phyloP scores from a whole-genome alignment of 2,797 vertebrate species.

The Alcedo atthis region DNA sequence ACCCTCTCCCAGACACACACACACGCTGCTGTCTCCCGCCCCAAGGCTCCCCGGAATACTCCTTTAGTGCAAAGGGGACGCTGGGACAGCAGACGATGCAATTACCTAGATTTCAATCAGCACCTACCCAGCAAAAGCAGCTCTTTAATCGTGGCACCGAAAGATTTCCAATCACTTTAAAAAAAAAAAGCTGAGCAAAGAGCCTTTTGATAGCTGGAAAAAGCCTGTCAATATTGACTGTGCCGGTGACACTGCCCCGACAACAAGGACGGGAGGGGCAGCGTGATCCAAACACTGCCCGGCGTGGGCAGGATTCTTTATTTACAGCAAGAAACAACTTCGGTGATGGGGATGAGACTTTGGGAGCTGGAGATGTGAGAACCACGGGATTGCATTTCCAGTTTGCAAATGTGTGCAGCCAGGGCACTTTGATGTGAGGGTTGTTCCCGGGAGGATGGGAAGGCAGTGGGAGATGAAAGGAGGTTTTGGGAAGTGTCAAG shows the following conservation, averaged over 20 bases:
- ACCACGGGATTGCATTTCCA: background rate
- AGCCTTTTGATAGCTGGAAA: background rate
- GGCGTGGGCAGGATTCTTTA: background rate
- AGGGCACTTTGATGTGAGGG: background rate
- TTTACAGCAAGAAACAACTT: background rate
- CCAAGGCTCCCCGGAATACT: background rate
- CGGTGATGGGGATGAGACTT: background rate
- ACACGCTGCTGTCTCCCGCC: background rate
- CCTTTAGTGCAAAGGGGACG: background rate
- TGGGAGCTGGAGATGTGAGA: background rate
- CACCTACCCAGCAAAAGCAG: background rate
- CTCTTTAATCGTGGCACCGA: accelerated
- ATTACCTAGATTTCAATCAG: background rate
- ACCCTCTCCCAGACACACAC: background rate
- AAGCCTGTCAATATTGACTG: background rate
- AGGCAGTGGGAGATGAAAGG: background rate
- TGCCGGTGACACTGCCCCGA: background rate
- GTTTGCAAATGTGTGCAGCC: background rate
- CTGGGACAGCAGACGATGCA: accelerated
- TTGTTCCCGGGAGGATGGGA: background rate
- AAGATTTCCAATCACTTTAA: background rate
- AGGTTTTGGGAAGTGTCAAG: background rate
- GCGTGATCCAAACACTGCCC: background rate
- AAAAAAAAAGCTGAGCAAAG: background rate
- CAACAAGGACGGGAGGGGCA: background rate